Evolutionary conservation across 2,113 vertebrate genomes (phyloP).

Genomic region (Callipepla californica): DNA sequence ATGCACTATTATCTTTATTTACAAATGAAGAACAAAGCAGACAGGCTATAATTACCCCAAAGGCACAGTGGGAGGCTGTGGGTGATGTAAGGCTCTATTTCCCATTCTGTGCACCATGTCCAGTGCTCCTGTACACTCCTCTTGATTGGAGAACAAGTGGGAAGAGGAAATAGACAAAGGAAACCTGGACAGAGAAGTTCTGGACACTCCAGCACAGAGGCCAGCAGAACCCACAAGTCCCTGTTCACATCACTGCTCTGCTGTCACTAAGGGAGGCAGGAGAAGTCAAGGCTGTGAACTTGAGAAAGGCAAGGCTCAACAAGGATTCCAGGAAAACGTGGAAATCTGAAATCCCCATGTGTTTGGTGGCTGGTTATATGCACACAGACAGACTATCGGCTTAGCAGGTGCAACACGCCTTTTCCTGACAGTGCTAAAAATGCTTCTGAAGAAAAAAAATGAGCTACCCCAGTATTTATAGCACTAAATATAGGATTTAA

Average conservation of each 20-base stretch:
- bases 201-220: background rate
- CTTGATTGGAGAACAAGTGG: background rate
- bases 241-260: background rate
- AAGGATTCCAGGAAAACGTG: background rate
- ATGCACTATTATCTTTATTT: background rate
- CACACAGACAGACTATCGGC: background rate
- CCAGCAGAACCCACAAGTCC: background rate
- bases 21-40: background rate
- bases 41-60: conserved; percentile 5
- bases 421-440: conserved; percentile 1
- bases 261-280: background rate
- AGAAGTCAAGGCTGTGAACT: background rate
- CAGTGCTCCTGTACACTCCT: background rate
- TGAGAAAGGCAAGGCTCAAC: background rate
- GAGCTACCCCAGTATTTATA: background rate
- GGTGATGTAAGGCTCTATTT: background rate
- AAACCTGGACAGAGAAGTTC: background rate
- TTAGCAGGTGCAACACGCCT: conserved; percentile 14
- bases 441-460: background rate
- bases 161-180: background rate
- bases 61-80: background rate
- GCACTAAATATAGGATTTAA: conserved; percentile 37
- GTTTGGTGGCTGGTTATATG: background rate
- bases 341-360: background rate
- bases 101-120: background rate